Evolutionary conservation across 2,888 invertebrate species (phyloP).

Genomic region (Hypercompe scribonia): DNA sequence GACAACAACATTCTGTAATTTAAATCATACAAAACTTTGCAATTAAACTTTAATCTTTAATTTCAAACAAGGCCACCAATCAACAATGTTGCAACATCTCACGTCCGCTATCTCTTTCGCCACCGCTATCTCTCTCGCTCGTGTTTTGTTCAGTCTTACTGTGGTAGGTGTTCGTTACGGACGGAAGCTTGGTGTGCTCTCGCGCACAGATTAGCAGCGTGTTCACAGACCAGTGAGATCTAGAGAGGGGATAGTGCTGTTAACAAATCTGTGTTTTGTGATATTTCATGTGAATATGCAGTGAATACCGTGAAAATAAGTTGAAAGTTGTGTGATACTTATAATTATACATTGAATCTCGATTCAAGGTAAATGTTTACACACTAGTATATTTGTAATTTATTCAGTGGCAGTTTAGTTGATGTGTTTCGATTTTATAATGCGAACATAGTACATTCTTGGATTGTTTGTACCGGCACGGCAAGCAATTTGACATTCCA

Average conservation of each 20-base stretch:
- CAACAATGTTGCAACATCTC: constrained; percentile 21
- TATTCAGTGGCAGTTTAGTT: background rate
- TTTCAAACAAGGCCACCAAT: constrained; percentile 19
- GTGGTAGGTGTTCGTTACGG: constrained; percentile 61
- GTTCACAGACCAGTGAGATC: constrained; percentile 56
- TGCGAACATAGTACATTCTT: constrained; percentile 13
- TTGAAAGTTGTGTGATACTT: constrained; percentile 8
- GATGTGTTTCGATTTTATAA: constrained; percentile 7
- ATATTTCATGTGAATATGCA: constrained; percentile 34
- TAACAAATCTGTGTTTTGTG: constrained; percentile 39
- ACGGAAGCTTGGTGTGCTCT: constrained; percentile 73
- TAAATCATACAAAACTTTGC: background rate
- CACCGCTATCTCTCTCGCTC: constrained; percentile 51
- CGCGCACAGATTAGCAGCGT: constrained; percentile 64
- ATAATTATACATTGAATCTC: background rate
- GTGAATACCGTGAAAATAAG: constrained; percentile 34
- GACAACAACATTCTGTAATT: background rate
- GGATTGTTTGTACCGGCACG: constrained; percentile 8
- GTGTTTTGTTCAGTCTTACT: constrained; percentile 51
- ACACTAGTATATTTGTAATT: background rate
- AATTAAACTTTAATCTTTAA: constrained; percentile 14
- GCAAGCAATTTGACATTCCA: constrained; percentile 32
- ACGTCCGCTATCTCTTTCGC: constrained; percentile 24
- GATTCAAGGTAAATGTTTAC: constrained; percentile 7
- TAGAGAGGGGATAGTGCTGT: constrained; percentile 39